Evolutionary conservation across 2,113 vertebrate species (phyloP).

Genomic region (Corynorhinus townsendii): DNA sequence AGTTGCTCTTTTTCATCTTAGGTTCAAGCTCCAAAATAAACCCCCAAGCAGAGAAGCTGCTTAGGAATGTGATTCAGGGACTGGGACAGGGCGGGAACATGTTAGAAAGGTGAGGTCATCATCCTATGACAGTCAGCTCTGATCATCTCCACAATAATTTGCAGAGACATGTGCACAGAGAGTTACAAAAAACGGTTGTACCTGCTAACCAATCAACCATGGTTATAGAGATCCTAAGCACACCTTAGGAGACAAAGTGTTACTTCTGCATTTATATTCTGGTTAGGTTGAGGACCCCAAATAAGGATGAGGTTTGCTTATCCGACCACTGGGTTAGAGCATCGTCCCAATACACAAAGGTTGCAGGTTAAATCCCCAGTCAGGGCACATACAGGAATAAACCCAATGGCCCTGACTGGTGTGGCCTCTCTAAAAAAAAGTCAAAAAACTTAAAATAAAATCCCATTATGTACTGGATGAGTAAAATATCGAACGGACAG

Average conservation of each 20-base stretch:
- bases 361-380: too few species aligned
- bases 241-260: background rate
- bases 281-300: too few species aligned
- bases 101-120: constrained; percentile 59
- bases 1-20: background rate
- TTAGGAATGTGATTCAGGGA: background rate
- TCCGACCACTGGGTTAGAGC: too few species aligned
- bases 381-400: too few species aligned
- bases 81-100: background rate
- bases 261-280: too few species aligned
- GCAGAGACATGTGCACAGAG: background rate
- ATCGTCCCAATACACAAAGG: too few species aligned
- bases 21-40: constrained; percentile 52
- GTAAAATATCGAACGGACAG: too few species aligned
- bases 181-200: background rate
- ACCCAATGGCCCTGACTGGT: too few species aligned
- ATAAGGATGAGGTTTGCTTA: too few species aligned
- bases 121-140: background rate
- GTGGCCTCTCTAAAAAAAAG: too few species aligned
- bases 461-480: too few species aligned
- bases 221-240: background rate
- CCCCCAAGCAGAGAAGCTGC: constrained; percentile 45
- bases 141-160: constrained; percentile 34
- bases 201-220: background rate
- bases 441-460: too few species aligned